Conservation (phyloP, 2,888 invertebrate genomes). For the Acronicta leporina region DNA sequence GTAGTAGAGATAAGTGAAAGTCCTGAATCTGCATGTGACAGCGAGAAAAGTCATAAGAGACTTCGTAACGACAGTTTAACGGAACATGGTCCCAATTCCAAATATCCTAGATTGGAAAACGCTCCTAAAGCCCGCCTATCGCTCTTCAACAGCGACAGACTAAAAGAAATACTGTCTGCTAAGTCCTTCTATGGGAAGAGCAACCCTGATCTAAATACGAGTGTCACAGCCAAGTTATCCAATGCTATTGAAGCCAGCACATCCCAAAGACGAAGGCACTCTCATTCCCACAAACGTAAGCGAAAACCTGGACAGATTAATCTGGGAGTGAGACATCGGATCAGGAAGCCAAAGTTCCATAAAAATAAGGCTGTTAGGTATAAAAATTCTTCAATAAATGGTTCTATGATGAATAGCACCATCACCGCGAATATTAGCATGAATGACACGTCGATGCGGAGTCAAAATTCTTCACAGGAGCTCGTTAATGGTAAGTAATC, state of each 20-base stretch:
- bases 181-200: conserved; percentile 89
- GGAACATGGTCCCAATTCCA: conserved; percentile 73
- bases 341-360: conserved; percentile 89
- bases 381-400: conserved; percentile 49
- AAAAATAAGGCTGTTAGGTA: conserved; percentile 65
- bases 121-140: conserved; percentile 83
- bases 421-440: conserved; percentile 57
- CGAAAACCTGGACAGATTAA: conserved; percentile 90
- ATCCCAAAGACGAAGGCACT: conserved; percentile 65
- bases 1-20: conserved; percentile 79
- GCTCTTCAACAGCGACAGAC: conserved; percentile 79
- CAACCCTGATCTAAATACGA: conserved; percentile 78
- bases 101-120: conserved; percentile 77
- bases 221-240: conserved; percentile 71
- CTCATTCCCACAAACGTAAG: conserved; percentile 69
- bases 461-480: conserved; percentile 78
- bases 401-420: conserved; percentile 58
- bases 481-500: conserved; percentile 72
- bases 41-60: conserved; percentile 80
- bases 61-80: conserved; percentile 75
- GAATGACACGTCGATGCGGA: conserved; percentile 67
- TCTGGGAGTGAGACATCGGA: conserved; percentile 90
- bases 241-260: conserved; percentile 74
- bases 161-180: conserved; percentile 85
- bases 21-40: conserved; percentile 77